Conservation (phyloP, 2,113 vertebrate genomes). For the Conger conger region DNA sequence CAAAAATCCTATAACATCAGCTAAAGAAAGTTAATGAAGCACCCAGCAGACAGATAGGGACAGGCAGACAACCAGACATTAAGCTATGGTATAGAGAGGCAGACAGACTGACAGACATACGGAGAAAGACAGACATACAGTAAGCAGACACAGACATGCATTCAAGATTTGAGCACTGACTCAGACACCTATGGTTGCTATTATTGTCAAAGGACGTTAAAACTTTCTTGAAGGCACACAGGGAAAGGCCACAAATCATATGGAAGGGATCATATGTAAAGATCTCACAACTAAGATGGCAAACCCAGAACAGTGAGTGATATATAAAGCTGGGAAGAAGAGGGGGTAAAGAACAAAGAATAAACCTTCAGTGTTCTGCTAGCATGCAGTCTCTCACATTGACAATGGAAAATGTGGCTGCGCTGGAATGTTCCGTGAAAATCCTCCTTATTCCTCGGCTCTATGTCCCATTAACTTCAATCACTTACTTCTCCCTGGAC, state of each 20-base stretch:
- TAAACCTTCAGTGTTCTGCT: constrained; percentile 63
- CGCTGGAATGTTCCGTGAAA: constrained; percentile 32
- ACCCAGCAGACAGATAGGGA: constrained; percentile 32
- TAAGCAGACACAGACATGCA: not conserved
- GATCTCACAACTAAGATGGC: not conserved
- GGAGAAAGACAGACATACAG: not conserved
- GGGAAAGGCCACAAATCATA: not conserved
- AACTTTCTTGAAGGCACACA: not conserved
- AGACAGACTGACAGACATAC: not conserved
- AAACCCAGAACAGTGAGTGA: not conserved
- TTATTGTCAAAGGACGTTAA: not conserved
- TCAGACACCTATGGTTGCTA: not conserved
- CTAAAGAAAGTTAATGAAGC: not conserved
- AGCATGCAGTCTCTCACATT: constrained; percentile 48
- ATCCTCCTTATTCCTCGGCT: constrained; percentile 45
- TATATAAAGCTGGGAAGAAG: constrained; percentile 23
- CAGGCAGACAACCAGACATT: not conserved
- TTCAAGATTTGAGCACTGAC: not conserved
- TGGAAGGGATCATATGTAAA: not conserved
- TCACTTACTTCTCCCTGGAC: constrained; percentile 29
- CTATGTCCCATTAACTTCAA: constrained; percentile 24
- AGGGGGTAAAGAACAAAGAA: constrained; percentile 61
- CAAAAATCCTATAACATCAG: not conserved
- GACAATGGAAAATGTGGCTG: constrained; percentile 73
- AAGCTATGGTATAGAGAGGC: not conserved